Evolutionary conservation across 2,797 vertebrate genomes (phyloP), one percentile per base, ranked within the genome.

Genomic region (Perodicticus potto): DNA sequence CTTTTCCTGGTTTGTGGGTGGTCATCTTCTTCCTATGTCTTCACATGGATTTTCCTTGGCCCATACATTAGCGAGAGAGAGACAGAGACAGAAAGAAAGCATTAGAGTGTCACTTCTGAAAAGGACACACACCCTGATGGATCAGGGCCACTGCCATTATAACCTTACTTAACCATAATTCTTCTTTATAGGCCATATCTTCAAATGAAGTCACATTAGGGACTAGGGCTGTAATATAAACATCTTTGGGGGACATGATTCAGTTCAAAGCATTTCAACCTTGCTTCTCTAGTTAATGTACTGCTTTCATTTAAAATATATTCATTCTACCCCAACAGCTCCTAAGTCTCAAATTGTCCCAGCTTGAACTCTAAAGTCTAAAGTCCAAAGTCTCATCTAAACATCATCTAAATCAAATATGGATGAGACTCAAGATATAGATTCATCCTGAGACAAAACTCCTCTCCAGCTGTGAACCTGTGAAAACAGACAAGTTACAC

Each of bases 121-220:
- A n/a, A 43, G 20, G 11, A 7, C 12, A 34, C 2, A 0, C 0
- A 37, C 4, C 16, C 5, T 32, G n/a, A 23, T 22, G 4, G 32
- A 77, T 53, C 45, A n/a, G 11, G 19, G 49, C 11, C 74, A 13
- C 19, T 7, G 22, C 5, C 16, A 53, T 29, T 8, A n/a, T 53
- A 59, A 70, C 27, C 53, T 59, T 49, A 40, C 2, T 5, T 76
- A 87, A 40, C 5, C 4, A n/a, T 67, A 22, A n/a, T 27, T n/a
- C 49, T 20, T 69, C 14, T 7, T 74, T 49, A n/a, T 23, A 63
- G 32, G 25, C 20, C 25, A n/a, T 59, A 37, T 40, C 49, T 63
- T 10, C 49, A 93, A 63, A 80, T 55, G 25, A 0, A 65, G 37
- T 76, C 32, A 73, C 6, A 37, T 7, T 76, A 67, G 53, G 3